Evolutionary conservation across 2,113 vertebrate genomes (phyloP), one percentile per base, ranked within the genome.

Genomic region (Microtus oregoni): DNA sequence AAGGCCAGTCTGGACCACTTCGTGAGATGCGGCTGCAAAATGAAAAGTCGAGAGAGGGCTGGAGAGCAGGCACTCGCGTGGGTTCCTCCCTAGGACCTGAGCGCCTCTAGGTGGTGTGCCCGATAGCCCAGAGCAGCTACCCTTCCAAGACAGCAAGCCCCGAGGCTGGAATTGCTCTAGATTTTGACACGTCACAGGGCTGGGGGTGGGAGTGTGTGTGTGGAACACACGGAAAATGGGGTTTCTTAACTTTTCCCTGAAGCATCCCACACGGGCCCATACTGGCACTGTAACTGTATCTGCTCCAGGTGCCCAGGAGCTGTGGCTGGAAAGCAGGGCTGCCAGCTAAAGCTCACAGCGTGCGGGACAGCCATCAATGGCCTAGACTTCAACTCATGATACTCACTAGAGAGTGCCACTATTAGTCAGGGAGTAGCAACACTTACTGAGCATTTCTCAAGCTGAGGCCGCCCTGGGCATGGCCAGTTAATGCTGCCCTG

Each of bases 131-230:
- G 30, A 68, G 1, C 38, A 10, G 6, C 2, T 20, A 17, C 22
- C 26, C 65, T 30, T 63, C 77, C n/a, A 13, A 89, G 89, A 50
- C 20, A 58, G 76, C 63, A 47, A 2, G 47, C 35, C 4, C 19
- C 0, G 32, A n/a, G 24, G 70, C 30, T 65, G 3, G 78, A 41
- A 55, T 38, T 7, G 44, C 63, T 65, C 19, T 1, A 0, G 2
- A 87, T 10, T 20, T 47, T 35, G 82, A 89, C 28, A 32, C 11
- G 5, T 58, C 50, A 81, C 32, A 10, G 35, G 35, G 13, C 58
- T 2, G 14, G 47, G 35, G 20, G 20, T 6, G 55, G 13, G 14
- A 26, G 13, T 28, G 24, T 35, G 70, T 72, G 35, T 75, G 72
- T 15, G 4, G 3, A 22, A 28, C 0, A 55, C 11, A 55, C 15